Base-by-base conservation (phyloP, 2,113 vertebrate species). In the Paradoxurus hermaphroditus region DNA sequence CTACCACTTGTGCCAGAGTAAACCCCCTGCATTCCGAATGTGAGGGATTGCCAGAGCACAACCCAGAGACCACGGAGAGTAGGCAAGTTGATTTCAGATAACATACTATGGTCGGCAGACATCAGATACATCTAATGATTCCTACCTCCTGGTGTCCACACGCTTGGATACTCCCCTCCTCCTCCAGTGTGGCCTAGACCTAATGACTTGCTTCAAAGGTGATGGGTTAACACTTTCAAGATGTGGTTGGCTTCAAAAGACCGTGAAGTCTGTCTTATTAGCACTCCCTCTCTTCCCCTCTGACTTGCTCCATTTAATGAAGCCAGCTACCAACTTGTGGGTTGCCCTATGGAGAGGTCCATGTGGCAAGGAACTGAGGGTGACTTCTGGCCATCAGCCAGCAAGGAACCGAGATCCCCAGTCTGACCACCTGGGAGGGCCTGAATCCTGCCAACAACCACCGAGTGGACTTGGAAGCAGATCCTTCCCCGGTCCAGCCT, bases 401-500 rank as follows among this genome's bases (percentile, higher is more conserved):
- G 19, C 36, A 23, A 83, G 49, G 41, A 93, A 4, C 21, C 41
- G 34, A 51, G 11, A 13, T n/a, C 39, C 34, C 23, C 36, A 34
- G 34, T 51, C 13, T 31, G 12, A 65, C 3, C 31, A 27, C 27
- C 62, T 19, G 9, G 0, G 2, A n/a, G 21, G 0, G 49, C 41
- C 29, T 75, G 49, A 44, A n/a, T 29, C 36, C 46, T 63, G 21
- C 44, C 29, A 25, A 19, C 15, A 44, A 9, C 39, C 51, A 16
- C 1, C 5, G 3, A 36, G 12, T 11, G 36, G 67, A 16, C 87
- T 59, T 19, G 18, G 14, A 39, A 56, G 23, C 0, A 0, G 21
- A 15, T 62, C 18, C 23, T 39, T 34, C 3, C 39, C 21, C 39
- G 7, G 7, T 29, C 1, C 36, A 81, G 21, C 63, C 21, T 75